Evolutionary conservation across 2,113 vertebrate species (phyloP).

Genomic region (Sphyrna mokarran): DNA sequence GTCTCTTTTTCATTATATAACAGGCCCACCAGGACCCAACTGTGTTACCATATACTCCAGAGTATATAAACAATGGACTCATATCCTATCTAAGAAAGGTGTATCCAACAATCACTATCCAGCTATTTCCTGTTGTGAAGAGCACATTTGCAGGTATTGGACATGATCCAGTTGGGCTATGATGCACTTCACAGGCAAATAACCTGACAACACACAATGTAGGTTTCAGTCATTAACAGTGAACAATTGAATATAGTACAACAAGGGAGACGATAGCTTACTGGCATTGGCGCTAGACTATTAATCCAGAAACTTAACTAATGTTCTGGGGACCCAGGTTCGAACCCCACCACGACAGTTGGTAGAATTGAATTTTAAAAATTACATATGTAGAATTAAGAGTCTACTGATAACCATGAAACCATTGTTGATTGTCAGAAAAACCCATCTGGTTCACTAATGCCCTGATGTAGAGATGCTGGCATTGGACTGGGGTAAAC

Average conservation of each 20-base stretch:
- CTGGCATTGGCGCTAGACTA: too few relatives aligned
- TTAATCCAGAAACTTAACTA: too few relatives aligned
- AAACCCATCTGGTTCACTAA: too few relatives aligned
- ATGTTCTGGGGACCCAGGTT: too few relatives aligned
- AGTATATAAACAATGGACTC: not conserved
- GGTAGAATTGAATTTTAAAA: too few relatives aligned
- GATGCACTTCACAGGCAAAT: not conserved
- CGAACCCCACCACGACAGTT: too few relatives aligned
- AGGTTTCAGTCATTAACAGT: not conserved
- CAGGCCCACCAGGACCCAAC: not conserved
- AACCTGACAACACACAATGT: not conserved
- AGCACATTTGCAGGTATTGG: not conserved
- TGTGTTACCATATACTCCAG: not conserved
- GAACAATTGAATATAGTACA: not conserved
- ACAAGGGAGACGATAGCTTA: too few relatives aligned
- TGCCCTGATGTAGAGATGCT: too few relatives aligned
- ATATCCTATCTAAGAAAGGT: not conserved
- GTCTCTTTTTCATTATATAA: not conserved
- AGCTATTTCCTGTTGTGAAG: not conserved
- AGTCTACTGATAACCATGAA: too few relatives aligned
- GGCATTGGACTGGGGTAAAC: too few relatives aligned
- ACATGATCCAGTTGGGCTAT: not conserved
- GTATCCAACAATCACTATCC: not conserved
- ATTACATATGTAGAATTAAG: too few relatives aligned
- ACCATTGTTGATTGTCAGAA: too few relatives aligned